Percentiles rank a stretch among this genome's conserved stretches.
Evolutionary conservation across 2,113 vertebrate genomes (phyloP).

Genomic region (Micronycteris hirsuta): DNA sequence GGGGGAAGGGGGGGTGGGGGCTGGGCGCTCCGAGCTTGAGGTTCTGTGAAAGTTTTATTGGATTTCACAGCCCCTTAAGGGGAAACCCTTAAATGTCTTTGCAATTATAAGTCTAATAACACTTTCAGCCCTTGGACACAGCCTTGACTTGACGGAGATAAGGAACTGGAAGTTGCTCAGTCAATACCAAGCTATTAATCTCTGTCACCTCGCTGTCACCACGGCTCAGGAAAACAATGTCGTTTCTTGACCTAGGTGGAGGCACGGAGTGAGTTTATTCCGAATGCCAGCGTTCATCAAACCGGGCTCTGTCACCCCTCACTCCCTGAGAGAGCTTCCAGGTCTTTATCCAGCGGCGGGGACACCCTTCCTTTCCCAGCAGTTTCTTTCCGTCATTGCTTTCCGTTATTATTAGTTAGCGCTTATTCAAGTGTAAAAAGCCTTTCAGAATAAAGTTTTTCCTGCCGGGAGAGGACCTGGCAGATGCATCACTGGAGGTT

Average conservation of each 20-base stretch:
- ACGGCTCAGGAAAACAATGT: conserved; percentile 86
- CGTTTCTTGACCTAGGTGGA: conserved; percentile 87
- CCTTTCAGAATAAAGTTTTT: conserved; percentile 72
- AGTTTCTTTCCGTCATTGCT: conserved; percentile 72
- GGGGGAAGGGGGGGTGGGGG: background rate
- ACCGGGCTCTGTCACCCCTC: conserved; percentile 82
- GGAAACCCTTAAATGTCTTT: conserved; percentile 98
- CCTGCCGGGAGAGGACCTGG: conserved; percentile 22
- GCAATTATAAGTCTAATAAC: conserved; percentile 99
- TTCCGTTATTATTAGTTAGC: conserved; percentile 84
- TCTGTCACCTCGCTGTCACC: conserved; percentile 94
- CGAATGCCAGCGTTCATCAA: conserved; percentile 87
- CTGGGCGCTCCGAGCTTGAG: conserved; percentile 81
- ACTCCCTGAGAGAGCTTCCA: conserved; percentile 79
- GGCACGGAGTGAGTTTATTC: conserved; percentile 88
- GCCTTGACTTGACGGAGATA: conserved; percentile 94
- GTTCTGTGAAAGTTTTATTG: conserved; percentile 98
- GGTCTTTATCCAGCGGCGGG: conserved; percentile 79
- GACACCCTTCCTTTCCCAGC: conserved; percentile 79
- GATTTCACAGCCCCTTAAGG: conserved; percentile 96
- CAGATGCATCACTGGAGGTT: conserved; percentile 56
- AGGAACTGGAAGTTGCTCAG: conserved; percentile 97
- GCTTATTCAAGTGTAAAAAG: conserved; percentile 76
- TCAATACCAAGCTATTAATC: conserved; percentile 99
- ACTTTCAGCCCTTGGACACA: conserved; percentile 89